Conservation (phyloP, 2,797 vertebrate genomes). For the Odontamblyopus rebecca region DNA sequence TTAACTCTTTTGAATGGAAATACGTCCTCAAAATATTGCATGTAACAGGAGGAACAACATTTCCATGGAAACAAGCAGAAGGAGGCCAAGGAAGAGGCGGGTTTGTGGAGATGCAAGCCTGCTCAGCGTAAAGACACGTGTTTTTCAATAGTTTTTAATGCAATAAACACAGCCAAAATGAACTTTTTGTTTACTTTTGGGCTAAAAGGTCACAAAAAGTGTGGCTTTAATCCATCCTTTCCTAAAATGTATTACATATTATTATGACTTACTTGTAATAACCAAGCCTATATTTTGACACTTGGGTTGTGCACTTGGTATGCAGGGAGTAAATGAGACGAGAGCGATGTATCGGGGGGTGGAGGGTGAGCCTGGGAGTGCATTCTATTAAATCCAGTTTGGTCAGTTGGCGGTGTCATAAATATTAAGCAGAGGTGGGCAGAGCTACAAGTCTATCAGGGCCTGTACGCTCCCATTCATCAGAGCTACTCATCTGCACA, state of each 20-base stretch:
- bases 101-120: no score
- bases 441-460: slow-evolving; percentile 60
- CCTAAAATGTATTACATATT: no score
- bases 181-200: no score
- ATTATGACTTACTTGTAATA: not conserved
- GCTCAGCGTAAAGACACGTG: no score
- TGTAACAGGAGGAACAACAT: no score
- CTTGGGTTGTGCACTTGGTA: slow-evolving; percentile 8
- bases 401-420: slow-evolving; percentile 59
- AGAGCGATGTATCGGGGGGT: slow-evolving; percentile 25
- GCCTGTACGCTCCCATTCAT: slow-evolving; percentile 54
- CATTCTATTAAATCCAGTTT: slow-evolving; percentile 57
- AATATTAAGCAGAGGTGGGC: slow-evolving; percentile 64
- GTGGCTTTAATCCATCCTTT: not conserved
- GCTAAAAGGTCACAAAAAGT: no score
- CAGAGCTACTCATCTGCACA: slow-evolving; percentile 66
- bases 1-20: no score
- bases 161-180: no score
- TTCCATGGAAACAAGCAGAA: no score
- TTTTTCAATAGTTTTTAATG: no score
- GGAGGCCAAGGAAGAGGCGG: no score
- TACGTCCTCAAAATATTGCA: no score
- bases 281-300: slow-evolving; percentile 10
- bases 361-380: slow-evolving; percentile 29
- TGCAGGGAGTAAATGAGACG: slow-evolving; percentile 34